phyloP scores from a whole-genome alignment of 2,113 vertebrate species.

The Canis aureus region DNA sequence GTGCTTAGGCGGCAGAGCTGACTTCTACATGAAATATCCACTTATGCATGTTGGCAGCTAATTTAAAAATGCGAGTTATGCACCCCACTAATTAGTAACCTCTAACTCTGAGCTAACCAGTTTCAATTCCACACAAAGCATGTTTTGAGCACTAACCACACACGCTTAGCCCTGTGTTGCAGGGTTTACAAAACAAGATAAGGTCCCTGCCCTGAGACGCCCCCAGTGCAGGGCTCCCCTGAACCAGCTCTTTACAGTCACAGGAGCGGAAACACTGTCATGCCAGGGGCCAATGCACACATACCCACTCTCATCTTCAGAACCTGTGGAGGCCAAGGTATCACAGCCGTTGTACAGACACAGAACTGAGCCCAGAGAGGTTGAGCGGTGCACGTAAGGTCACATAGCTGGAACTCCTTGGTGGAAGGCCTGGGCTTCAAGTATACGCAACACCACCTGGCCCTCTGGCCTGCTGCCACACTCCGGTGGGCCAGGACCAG shows the following conservation, averaged over 20 bases:
- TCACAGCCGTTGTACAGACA: neutral
- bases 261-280: too few species aligned
- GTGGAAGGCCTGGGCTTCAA: neutral
- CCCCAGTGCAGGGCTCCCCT: neutral
- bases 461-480: neutral
- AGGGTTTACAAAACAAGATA: neutral
- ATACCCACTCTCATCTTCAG: rapidly evolving
- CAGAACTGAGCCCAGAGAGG: neutral
- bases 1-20: neutral
- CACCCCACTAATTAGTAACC: too few species aligned
- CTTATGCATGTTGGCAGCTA: neutral
- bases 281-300: rapidly evolving
- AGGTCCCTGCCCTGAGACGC: neutral
- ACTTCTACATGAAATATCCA: neutral
- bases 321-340: neutral
- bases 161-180: rapidly evolving
- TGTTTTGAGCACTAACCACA: rapidly evolving
- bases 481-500: neutral
- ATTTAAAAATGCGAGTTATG: neutral
- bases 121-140: neutral
- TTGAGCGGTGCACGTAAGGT: rapidly evolving
- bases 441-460: neutral
- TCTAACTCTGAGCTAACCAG: neutral
- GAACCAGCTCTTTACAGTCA: neutral
- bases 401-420: neutral